These are phyloP conservation scores for Lysiphlebus fabarum DNA, from an alignment of 1,140 invertebrate genomes.

Conservation along the genomic window DNA sequence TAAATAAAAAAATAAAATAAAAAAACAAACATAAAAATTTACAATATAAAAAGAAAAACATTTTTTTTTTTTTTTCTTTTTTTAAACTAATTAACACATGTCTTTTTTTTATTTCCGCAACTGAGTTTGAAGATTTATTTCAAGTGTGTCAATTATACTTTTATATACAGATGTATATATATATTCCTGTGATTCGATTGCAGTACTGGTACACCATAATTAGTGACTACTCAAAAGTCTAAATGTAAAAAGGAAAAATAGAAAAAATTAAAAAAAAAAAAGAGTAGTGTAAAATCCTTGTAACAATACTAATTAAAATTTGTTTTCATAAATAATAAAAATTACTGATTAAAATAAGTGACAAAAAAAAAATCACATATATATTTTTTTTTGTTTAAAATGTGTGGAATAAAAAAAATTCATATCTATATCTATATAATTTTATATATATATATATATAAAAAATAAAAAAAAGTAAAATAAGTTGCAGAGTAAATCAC, in stretches of 20 bases:
- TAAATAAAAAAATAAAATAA: no score
- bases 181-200: constrained; percentile 13
- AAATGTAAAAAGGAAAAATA: background rate
- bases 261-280: constrained; percentile 17
- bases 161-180: no score
- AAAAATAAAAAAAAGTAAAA: constrained; percentile 10
- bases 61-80: background rate
- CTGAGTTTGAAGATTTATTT: no score
- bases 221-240: constrained; percentile 30
- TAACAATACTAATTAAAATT: no score
- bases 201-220: constrained; percentile 42
- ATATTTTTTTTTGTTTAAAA: no score
- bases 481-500: constrained; percentile 25
- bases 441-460: background rate
- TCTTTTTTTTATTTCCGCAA: background rate
- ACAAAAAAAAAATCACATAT: no score
- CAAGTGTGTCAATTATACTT: background rate
- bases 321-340: no score
- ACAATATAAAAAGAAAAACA: background rate
- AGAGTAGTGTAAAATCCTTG: constrained; percentile 14
- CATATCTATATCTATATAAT: background rate
- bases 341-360: no score
- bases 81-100: no score
- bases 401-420: no score
- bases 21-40: no score